Evolutionary conservation across 1,140 invertebrate genomes (phyloP).

Genomic region (Mactra quadrangularis): DNA sequence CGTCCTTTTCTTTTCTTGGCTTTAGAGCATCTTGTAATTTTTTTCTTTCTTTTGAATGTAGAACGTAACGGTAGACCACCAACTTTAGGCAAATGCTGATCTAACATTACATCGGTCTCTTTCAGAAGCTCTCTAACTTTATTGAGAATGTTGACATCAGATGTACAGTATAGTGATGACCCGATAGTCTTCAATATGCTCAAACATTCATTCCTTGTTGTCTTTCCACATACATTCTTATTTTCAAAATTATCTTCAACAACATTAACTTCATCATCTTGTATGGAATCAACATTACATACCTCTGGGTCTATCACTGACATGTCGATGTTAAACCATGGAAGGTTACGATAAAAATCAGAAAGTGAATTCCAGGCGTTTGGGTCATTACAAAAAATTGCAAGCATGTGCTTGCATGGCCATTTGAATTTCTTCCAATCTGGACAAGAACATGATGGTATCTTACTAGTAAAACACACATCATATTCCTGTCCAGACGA

Average conservation of each 20-base stretch:
- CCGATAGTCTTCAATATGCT: not conserved
- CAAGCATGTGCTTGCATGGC: conserved; percentile 51
- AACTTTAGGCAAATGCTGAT: not conserved
- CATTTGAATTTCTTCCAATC: conserved; percentile 7
- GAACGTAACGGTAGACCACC: not conserved
- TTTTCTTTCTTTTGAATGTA: not conserved
- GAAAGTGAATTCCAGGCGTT: not conserved
- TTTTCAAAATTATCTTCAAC: not conserved
- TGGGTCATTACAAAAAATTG: conserved; percentile 6
- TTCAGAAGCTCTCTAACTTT: not conserved
- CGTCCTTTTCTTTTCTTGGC: too few relatives aligned
- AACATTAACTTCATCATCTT: not conserved
- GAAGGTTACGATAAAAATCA: not conserved
- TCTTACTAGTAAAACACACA: not conserved
- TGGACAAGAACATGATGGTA: conserved; percentile 22
- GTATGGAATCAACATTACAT: not conserved
- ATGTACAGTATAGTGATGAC: not conserved
- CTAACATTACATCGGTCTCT: not conserved
- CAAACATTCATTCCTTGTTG: not conserved
- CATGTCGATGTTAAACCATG: not conserved
- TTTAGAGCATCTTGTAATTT: too few relatives aligned
- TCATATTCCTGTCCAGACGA: not conserved
- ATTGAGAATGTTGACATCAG: not conserved
- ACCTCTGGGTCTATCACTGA: not conserved
- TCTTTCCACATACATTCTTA: not conserved